Evolutionary conservation across 53 echinoderm and acorn worm genomes (phyloP).

Genomic region (Luidia sarsii): DNA sequence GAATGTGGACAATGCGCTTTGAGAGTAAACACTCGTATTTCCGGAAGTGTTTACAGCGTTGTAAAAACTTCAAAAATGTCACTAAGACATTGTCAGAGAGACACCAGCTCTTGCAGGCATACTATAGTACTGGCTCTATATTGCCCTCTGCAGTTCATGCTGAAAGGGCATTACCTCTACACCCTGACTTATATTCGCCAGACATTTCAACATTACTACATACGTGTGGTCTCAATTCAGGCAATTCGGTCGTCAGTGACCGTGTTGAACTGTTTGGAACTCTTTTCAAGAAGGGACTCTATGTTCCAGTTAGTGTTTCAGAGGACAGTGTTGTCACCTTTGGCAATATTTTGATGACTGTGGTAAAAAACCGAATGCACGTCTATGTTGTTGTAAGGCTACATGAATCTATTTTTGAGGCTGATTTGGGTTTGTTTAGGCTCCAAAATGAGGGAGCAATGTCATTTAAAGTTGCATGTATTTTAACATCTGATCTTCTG

Average conservation of each 20-base stretch:
- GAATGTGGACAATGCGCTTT: constrained; percentile 69
- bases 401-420: constrained; percentile 6
- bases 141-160: background rate
- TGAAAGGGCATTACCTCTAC: background rate
- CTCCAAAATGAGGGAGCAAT: background rate
- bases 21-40: constrained; percentile 69
- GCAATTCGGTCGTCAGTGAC: constrained; percentile 22
- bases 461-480: background rate
- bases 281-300: constrained; percentile 26
- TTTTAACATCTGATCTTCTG: constrained; percentile 14
- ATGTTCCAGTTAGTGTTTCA: background rate
- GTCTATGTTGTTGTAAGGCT: constrained; percentile 41
- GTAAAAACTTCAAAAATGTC: constrained; percentile 47
- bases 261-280: constrained; percentile 2
- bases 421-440: constrained; percentile 14
- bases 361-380: background rate
- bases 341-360: constrained; percentile 39
- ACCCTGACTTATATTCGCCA: background rate
- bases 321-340: constrained; percentile 17
- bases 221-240: background rate
- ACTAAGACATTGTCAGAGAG: constrained; percentile 20
- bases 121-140: constrained; percentile 15
- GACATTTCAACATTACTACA: background rate
- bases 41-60: constrained; percentile 18
- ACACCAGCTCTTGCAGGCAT: constrained; percentile 42